Evolutionary conservation across 35 echinoderm and acorn worm genomes (phyloP).

Genomic region (Ophioderma brevispina): DNA sequence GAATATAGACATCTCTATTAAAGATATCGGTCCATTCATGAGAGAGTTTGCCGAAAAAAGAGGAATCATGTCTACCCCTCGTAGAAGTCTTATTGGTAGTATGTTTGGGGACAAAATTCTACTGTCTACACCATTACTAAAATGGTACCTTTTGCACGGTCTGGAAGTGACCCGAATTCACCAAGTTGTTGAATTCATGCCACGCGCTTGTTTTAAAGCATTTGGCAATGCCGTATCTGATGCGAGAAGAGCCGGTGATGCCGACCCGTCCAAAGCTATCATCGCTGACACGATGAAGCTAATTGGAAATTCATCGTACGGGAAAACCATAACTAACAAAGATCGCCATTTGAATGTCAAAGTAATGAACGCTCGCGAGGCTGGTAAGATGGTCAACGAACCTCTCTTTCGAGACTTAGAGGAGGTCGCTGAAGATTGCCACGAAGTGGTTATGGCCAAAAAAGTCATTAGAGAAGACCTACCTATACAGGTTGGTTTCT

Average conservation of each 20-base stretch:
- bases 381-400: not conserved
- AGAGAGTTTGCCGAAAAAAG: not conserved
- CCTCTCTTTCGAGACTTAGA: not conserved
- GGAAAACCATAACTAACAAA: slow-evolving; percentile 26
- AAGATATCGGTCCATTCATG: slow-evolving; percentile 11
- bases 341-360: not conserved
- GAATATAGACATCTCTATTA: not conserved
- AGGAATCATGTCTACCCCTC: not conserved
- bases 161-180: not conserved
- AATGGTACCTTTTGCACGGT: slow-evolving; percentile 10
- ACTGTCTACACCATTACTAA: not conserved
- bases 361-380: not conserved
- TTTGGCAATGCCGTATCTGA: slow-evolving; percentile 1
- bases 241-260: slow-evolving; percentile 7
- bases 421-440: not conserved
- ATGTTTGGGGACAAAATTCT: slow-evolving; percentile 34
- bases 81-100: slow-evolving; percentile 9
- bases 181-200: slow-evolving; percentile 1
- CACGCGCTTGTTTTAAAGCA: not conserved
- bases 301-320: slow-evolving; percentile 27
- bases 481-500: not conserved
- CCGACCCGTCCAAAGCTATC: not conserved
- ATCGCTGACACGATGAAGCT: slow-evolving; percentile 20
- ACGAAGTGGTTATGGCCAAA: not conserved
- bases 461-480: not conserved